A percentile compares a stretch with the other conserved stretches of the same genome.
Evolutionary conservation across 2,113 vertebrate species (phyloP).

Genomic region (Chloropsis hardwickii): DNA sequence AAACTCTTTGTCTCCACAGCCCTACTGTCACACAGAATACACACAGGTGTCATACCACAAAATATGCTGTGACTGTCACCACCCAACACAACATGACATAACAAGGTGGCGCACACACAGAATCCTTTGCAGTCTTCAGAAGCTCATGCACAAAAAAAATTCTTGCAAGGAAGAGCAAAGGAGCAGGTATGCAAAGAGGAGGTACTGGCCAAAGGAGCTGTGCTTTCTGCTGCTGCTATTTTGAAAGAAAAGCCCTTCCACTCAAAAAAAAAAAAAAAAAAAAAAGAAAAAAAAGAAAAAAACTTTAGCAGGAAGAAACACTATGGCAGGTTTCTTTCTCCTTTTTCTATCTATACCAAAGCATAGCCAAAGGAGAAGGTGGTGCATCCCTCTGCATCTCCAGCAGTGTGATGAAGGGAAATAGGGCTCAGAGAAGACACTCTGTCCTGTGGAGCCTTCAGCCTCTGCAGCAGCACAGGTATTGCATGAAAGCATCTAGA

Average conservation of each 20-base stretch:
- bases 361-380: not conserved
- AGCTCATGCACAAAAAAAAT: not conserved
- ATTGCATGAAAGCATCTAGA: accelerated
- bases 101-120: not conserved
- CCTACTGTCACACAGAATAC: not conserved
- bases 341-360: not conserved
- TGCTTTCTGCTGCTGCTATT: not conserved
- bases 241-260: not conserved
- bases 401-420: accelerated
- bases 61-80: constrained; percentile 1
- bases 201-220: not conserved
- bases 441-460: not conserved
- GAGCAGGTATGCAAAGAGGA: not conserved
- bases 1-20: not conserved
- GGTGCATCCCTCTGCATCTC: too few species aligned
- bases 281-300: not conserved
- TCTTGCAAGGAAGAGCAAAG: not conserved
- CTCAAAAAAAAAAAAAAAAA: not conserved
- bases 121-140: not conserved
- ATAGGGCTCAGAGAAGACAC: not conserved
- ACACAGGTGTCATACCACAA: not conserved
- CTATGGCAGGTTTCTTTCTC: not conserved
- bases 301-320: not conserved
- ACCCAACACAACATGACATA: not conserved
- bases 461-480: not conserved